Conservation (phyloP, 2,888 invertebrate species). For the Bugulina stolonifera region DNA sequence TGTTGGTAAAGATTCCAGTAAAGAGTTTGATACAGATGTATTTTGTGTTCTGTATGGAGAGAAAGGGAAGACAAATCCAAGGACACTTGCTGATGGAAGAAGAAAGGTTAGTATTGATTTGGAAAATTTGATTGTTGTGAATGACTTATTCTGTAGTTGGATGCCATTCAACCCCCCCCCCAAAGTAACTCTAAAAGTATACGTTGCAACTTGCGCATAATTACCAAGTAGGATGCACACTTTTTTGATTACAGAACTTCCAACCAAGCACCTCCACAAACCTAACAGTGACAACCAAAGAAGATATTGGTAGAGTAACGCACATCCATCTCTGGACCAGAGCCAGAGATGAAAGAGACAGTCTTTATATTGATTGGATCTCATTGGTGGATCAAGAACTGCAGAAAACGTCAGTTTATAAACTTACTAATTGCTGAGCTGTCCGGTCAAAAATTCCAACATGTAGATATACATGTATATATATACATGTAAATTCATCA, state of each 20-base stretch:
- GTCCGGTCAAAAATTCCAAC: no score
- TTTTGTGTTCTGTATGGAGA: conserved; percentile 9
- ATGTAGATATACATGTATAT: no score
- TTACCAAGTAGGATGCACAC: no score
- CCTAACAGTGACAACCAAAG: background rate
- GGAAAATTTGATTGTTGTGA: no score
- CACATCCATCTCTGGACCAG: conserved; percentile 6
- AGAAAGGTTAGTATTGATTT: conserved; percentile 5
- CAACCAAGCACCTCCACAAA: background rate
- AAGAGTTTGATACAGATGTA: background rate
- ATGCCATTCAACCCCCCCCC: no score
- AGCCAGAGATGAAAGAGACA: conserved; percentile 5
- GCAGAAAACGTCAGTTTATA: background rate
- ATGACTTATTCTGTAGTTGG: no score
- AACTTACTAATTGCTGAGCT: no score
- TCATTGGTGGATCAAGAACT: background rate
- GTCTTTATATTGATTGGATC: conserved; percentile 8
- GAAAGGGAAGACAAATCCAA: conserved; percentile 6
- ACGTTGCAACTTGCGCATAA: no score
- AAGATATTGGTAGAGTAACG: conserved; percentile 6
- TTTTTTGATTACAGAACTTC: conserved; percentile 8
- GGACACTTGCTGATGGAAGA: background rate
- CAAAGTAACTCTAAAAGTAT: no score
- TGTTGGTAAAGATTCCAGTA: background rate
- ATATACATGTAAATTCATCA: no score